These are phyloP conservation scores for Steatornis caripensis DNA, from an alignment of 2,113 vertebrate species.

Conservation along the genomic window DNA sequence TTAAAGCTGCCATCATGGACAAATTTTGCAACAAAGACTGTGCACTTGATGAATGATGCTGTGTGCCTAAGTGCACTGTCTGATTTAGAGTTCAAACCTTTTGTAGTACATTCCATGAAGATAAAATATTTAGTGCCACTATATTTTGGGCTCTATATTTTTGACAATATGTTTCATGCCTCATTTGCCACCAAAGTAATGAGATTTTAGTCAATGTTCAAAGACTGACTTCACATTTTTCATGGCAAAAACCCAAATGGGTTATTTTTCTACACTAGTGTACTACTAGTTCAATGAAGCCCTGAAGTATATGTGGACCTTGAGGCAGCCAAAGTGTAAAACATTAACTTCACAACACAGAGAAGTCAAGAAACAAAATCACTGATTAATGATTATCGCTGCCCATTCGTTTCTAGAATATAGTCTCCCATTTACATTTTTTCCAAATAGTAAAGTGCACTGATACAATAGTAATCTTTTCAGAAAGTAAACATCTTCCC, in stretches of 20 bases:
- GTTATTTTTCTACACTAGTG: conserved; percentile 24
- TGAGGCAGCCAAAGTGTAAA: conserved; percentile 28
- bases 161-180: conserved; percentile 55
- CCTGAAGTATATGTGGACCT: conserved; percentile 30
- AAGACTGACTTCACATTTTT: conserved; percentile 41
- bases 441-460: not conserved
- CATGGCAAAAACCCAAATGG: conserved; percentile 21
- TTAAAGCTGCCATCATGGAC: conserved; percentile 45
- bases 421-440: not conserved
- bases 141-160: conserved; percentile 35
- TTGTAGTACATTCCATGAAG: conserved; percentile 8
- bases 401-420: not conserved
- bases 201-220: conserved; percentile 40
- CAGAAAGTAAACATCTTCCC: not conserved
- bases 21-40: conserved; percentile 2
- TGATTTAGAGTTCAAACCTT: conserved; percentile 58
- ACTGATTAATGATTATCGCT: not conserved
- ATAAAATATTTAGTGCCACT: conserved; percentile 24
- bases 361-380: not conserved
- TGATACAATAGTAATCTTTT: not conserved
- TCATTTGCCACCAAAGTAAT: conserved; percentile 56
- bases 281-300: not conserved
- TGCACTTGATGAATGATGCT: not conserved
- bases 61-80: conserved; percentile 6
- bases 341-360: not conserved